Evolutionary conservation across 2,797 vertebrate genomes (phyloP), one percentile per base, ranked within the genome.

Genomic region (Muraenolepis orangiensis): DNA sequence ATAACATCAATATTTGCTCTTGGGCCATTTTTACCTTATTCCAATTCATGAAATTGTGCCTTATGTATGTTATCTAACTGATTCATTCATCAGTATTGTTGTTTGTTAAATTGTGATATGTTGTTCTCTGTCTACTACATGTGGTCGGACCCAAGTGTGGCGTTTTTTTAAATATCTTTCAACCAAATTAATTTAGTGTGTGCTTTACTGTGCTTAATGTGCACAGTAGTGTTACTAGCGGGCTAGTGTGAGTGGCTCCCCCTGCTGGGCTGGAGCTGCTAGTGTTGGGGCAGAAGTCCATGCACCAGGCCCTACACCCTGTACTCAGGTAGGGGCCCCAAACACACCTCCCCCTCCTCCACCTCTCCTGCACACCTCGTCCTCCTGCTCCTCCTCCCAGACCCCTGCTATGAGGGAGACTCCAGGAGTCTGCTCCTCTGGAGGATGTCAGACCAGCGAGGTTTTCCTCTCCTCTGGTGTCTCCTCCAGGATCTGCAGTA

Each of bases 401-500:
- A 14, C 69, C 64, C 46, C 77, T 70, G 61, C 42, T 67, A 46
- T 73, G 69, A 82, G 76, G 76, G 78, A 81, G 79, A 69, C n/a
- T 74, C 82, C 87, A 85, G 88, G 38, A 74, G 72, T 72, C 42
- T 75, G 72, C 51, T 64, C 1, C 13, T 77, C 73, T 7, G 8
- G 51, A 10, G 46, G 20, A 10, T 0, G n/a, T 98, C 93, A 98
- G 92, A 96, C 96, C 87, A 97, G 93, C 18, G 96, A 95, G 51
- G 95, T 94, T 84, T 94, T 94, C 74, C 96, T 96, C 87, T 98
- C 96, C 90, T 97, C 96, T 0, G 97, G 97, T 57, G 93, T 98
- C 90, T 98, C 97, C 85, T 98, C 97, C 92, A 99, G 91, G 74
- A 99, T 94, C 90, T 98, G 97, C 87, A 97, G 96, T 90, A 99